phyloP scores from a whole-genome alignment of 2,888 invertebrate genomes.

The Scaptomyza tumidula region DNA sequence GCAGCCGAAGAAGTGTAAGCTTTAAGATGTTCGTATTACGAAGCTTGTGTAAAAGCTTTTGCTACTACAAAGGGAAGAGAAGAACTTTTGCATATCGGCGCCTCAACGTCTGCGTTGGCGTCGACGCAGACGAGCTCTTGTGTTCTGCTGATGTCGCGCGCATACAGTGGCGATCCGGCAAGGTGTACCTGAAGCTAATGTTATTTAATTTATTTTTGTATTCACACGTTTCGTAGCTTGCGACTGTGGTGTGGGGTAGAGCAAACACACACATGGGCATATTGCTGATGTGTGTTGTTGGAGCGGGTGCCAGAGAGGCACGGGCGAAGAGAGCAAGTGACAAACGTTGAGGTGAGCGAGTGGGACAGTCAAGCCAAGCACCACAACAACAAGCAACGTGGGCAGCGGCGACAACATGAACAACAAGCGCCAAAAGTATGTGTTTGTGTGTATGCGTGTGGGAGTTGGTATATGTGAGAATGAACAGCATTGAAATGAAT shows the following conservation, averaged over 20 bases:
- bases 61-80: no score
- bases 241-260: constrained; percentile 13
- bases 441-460: constrained; percentile 24
- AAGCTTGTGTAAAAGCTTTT: constrained; percentile 46
- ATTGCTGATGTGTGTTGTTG: no score
- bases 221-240: constrained; percentile 68
- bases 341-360: constrained; percentile 52
- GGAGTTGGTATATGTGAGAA: constrained; percentile 51
- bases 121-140: constrained; percentile 19
- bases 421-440: constrained; percentile 49
- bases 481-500: constrained; percentile 68
- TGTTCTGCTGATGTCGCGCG: constrained; percentile 25
- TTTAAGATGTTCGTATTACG: constrained; percentile 5
- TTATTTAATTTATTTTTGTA: constrained; percentile 80
- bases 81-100: constrained; percentile 62
- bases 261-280: constrained; percentile 16
- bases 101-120: constrained; percentile 69
- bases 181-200: constrained; percentile 77
- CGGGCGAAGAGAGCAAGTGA: constrained; percentile 33
- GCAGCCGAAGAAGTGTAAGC: constrained; percentile 6
- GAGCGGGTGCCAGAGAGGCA: no score
- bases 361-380: constrained; percentile 35
- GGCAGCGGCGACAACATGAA: constrained; percentile 42
- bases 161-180: constrained; percentile 71
- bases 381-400: constrained; percentile 34